Evolutionary conservation across 2,888 invertebrate species (phyloP).

Genomic region (Caenorhabditis panamensis): DNA sequence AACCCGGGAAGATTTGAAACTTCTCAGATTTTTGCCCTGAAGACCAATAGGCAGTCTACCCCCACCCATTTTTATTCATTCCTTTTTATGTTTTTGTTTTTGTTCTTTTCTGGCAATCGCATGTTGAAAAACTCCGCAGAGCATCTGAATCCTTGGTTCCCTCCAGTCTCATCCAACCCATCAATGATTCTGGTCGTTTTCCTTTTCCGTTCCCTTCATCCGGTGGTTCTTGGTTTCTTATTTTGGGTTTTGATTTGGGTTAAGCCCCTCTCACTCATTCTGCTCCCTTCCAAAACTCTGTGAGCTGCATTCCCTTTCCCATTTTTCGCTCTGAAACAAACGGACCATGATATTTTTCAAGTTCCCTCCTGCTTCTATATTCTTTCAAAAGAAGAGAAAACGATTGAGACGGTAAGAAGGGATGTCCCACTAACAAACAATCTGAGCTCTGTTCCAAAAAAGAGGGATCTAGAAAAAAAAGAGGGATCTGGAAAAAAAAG

Average conservation of each 20-base stretch:
- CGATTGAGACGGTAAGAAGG: constrained; percentile 31
- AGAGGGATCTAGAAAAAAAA: too few relatives aligned
- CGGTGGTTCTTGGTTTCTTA: background rate
- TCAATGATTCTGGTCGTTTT: constrained; percentile 52
- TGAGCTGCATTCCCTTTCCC: too few relatives aligned
- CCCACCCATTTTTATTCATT: too few relatives aligned
- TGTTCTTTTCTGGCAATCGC: constrained; percentile 23
- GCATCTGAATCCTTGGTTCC: too few relatives aligned
- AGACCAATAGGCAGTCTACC: too few relatives aligned
- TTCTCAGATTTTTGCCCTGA: too few relatives aligned
- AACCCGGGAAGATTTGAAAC: too few relatives aligned
- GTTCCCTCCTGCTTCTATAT: constrained; percentile 45
- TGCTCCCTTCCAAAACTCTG: background rate
- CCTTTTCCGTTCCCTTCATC: constrained; percentile 15
- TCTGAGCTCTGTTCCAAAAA: background rate
- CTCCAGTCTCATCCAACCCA: background rate
- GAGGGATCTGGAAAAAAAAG: too few relatives aligned
- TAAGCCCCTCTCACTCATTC: background rate
- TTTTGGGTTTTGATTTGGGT: constrained; percentile 19
- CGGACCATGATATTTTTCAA: constrained; percentile 42
- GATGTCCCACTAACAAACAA: too few relatives aligned
- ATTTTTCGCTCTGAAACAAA: too few relatives aligned
- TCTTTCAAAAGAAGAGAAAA: constrained; percentile 39
- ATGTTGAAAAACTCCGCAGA: constrained; percentile 11
- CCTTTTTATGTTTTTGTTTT: background rate